phyloP scores from a whole-genome alignment of 2,797 vertebrate genomes.

The Apogon talboti region DNA sequence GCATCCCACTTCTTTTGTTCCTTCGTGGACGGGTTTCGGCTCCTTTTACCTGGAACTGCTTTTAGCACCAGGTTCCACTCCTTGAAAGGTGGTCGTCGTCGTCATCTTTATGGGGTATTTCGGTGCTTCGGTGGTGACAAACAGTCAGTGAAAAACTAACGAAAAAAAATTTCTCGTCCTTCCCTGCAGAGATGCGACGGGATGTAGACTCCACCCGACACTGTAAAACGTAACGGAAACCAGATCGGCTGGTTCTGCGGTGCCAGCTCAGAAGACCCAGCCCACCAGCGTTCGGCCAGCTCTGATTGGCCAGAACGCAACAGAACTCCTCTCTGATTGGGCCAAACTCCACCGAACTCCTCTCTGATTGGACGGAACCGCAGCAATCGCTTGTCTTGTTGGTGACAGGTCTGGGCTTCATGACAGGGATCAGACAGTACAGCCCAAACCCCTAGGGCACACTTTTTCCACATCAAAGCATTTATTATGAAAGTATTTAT shows the following conservation, averaged over 20 bases:
- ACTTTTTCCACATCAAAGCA: neutral
- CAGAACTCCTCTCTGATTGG: conserved; percentile 46
- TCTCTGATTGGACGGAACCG: conserved; percentile 67
- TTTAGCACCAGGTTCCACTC: conserved; percentile 84
- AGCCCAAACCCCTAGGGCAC: conserved; percentile 35
- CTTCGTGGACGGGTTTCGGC: conserved; percentile 39
- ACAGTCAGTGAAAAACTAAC: conserved; percentile 57
- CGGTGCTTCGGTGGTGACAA: conserved; percentile 35
- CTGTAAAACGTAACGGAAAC: conserved; percentile 67
- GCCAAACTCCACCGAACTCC: neutral
- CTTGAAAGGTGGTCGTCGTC: conserved; percentile 85
- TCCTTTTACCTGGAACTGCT: conserved; percentile 86
- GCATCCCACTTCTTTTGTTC: conserved; percentile 86
- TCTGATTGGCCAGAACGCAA: conserved; percentile 70
- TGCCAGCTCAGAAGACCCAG: conserved; percentile 70
- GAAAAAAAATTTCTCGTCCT: conserved; percentile 39
- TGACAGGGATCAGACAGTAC: conserved; percentile 29
- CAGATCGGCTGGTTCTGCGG: conserved; percentile 70
- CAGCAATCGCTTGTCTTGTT: conserved; percentile 51
- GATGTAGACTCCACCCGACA: conserved; percentile 85
- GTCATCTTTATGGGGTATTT: conserved; percentile 78
- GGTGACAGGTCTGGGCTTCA: conserved; percentile 57
- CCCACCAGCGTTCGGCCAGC: conserved; percentile 53
- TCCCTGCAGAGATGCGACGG: conserved; percentile 68
- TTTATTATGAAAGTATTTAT: conserved; percentile 12